Conservation (phyloP, 2,797 vertebrate genomes). For the Pangasius larnaudii region DNA sequence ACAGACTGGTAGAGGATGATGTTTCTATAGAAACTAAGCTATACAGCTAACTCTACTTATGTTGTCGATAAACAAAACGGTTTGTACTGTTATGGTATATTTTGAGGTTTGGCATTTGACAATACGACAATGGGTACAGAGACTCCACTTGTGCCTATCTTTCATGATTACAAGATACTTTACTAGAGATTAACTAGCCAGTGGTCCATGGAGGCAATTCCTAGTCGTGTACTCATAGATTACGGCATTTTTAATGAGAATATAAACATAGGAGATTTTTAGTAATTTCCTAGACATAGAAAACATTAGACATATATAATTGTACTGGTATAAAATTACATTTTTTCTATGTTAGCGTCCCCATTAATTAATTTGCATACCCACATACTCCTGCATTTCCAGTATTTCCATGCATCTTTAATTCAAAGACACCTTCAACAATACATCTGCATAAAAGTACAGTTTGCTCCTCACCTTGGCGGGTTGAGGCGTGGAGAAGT, state of each 20-base stretch:
- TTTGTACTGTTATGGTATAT: not conserved
- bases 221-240: not conserved
- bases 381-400: not conserved
- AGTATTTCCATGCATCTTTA: not conserved
- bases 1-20: too few relatives aligned
- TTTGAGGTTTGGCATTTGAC: not conserved
- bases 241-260: not conserved
- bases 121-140: not conserved
- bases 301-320: not conserved
- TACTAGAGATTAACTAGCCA: not conserved
- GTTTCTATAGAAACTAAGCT: not conserved
- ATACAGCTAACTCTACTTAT: not conserved
- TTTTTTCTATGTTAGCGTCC: not conserved
- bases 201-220: not conserved
- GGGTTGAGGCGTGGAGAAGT: conserved; percentile 99
- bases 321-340: not conserved
- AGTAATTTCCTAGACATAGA: not conserved
- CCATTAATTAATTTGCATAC: not conserved
- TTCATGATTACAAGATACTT: not conserved
- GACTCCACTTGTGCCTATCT: not conserved
- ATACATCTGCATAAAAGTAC: not conserved
- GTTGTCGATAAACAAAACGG: not conserved
- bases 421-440: not conserved
- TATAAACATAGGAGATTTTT: not conserved
- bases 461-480: conserved; percentile 84